Conservation (phyloP, 37 sponge, comb jelly and placozoan genomes). For the Eunapius fragilis region DNA sequence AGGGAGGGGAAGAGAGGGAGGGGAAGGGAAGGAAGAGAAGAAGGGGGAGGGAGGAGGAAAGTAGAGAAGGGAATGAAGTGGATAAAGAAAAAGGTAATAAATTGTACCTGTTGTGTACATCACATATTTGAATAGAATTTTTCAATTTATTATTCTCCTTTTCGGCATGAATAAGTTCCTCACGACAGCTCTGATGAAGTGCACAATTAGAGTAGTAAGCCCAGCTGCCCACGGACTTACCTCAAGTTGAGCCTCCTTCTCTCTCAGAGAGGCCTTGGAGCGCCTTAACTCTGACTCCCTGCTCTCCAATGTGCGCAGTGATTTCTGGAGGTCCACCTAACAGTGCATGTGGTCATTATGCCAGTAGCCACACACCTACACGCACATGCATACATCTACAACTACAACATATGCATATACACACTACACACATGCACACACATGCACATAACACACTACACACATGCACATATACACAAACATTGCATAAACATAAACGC, state of each 20-base stretch:
- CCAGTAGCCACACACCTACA: background rate
- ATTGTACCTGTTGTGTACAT: background rate
- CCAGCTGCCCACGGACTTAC: background rate
- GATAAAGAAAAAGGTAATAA: background rate
- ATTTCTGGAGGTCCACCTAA: slow-evolving; percentile 51
- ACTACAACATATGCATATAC: background rate
- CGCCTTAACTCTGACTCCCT: slow-evolving; percentile 23
- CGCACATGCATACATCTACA: background rate
- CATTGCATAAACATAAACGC: background rate
- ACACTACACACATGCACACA: too few species aligned
- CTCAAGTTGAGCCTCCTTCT: slow-evolving; percentile 48
- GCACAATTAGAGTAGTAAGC: background rate
- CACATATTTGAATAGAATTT: background rate
- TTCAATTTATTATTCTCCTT: slow-evolving; percentile 38
- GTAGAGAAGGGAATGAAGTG: background rate
- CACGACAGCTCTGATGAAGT: slow-evolving; percentile 9
- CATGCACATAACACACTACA: too few species aligned
- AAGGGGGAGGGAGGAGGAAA: background rate
- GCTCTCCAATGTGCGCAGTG: slow-evolving; percentile 34
- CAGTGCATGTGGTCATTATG: background rate
- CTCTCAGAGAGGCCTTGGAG: slow-evolving; percentile 35
- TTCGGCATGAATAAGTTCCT: slow-evolving; percentile 52
- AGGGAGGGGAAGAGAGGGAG: too few species aligned
- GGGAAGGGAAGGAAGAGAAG: too few species aligned
- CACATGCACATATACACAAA: background rate